A percentile compares a stretch with the other conserved stretches of the same genome.
These are phyloP conservation scores for Anarhynchus alexandrinus DNA, from an alignment of 2,113 vertebrate genomes.

Conservation along the genomic window DNA sequence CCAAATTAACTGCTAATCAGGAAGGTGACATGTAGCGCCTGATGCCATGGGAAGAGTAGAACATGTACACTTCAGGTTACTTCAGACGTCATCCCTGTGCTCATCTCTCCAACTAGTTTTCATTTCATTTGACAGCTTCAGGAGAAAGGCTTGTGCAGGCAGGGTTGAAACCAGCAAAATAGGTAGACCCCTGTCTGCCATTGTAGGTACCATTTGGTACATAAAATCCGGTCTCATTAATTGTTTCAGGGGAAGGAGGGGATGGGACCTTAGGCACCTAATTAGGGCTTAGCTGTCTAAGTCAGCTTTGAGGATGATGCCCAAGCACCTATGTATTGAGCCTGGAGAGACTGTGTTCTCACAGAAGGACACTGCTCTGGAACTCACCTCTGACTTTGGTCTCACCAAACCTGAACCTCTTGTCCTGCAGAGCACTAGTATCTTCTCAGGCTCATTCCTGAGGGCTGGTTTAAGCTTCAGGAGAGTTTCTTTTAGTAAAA, in stretches of 20 bases:
- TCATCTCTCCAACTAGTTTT: background rate
- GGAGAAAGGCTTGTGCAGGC: background rate
- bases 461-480: background rate
- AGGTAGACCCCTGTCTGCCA: background rate
- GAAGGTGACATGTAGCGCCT: background rate
- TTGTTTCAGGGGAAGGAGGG: background rate
- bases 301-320: background rate
- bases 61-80: background rate
- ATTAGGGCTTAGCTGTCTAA: background rate
- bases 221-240: background rate
- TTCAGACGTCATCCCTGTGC: background rate
- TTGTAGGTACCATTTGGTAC: background rate
- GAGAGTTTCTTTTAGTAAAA: background rate
- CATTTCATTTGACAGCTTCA: background rate
- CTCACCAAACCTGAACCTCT: background rate
- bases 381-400: background rate
- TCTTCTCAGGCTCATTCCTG: background rate
- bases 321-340: fast-evolving
- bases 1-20: background rate
- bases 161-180: background rate
- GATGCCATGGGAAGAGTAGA: background rate
- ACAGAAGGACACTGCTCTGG: background rate
- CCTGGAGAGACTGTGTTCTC: background rate
- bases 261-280: background rate
- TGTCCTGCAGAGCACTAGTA: background rate